Percentiles rank a stretch among this genome's conserved stretches.
Conservation (phyloP, 1,140 invertebrate genomes). For the Octopus bimaculoides region DNA sequence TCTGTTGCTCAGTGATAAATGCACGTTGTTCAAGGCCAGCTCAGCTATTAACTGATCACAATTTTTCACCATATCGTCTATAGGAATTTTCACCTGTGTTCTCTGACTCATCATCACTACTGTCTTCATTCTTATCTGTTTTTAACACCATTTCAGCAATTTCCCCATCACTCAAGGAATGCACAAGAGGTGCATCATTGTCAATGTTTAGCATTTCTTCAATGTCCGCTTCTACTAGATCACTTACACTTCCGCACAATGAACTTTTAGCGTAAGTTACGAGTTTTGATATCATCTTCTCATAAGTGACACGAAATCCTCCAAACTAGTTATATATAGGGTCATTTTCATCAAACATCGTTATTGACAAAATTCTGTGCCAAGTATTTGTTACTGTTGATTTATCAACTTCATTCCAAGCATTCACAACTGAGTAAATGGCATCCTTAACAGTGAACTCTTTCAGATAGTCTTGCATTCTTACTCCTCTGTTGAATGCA, state of each 20-base stretch:
- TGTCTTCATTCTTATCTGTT: background rate
- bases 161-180: background rate
- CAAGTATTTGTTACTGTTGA: background rate
- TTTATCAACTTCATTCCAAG: conserved; percentile 1
- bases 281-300: background rate
- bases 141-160: background rate
- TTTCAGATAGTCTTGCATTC: background rate
- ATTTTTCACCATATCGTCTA: background rate
- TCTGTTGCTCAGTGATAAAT: conserved; percentile 1
- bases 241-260: background rate
- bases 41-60: background rate
- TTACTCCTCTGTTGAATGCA: background rate
- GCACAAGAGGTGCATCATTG: background rate
- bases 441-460: background rate
- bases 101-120: background rate
- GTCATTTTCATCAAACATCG: background rate
- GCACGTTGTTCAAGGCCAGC: background rate
- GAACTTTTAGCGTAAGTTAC: background rate
- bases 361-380: background rate
- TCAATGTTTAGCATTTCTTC: background rate
- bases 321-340: background rate
- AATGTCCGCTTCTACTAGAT: background rate
- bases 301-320: background rate
- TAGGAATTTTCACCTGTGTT: background rate
- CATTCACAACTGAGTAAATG: background rate